Evolutionary conservation across 2,888 invertebrate species (phyloP), one percentile per base, ranked within the genome.

Genomic region (Drosophila leonis): DNA sequence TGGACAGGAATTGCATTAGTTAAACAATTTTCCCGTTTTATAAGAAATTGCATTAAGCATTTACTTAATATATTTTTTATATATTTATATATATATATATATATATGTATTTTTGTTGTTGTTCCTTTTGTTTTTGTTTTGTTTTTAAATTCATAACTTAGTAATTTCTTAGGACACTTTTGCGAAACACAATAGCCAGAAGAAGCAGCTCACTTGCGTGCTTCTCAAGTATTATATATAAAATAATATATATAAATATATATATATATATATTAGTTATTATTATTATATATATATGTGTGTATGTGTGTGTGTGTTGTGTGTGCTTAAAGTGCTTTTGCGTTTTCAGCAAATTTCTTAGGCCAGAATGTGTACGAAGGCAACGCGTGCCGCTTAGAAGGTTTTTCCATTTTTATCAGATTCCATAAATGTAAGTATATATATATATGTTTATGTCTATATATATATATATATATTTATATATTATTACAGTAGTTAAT

Each of bases 91-190:
- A n/a, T n/a, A n/a, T n/a, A n/a, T n/a, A n/a, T n/a, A n/a, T 49
- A 18, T 37, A 15, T 37, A 10, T 37, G 4, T 44, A 20, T 33
- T 5, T 9, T 20, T 24, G 12, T 20, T 33, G 24, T 33, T 20
- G 12, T 44, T 24, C 24, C 44, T 44, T 18, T 44, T 44, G 1
- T 20, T 20, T 12, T 20, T 24, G 0, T 0, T 15, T 33, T 49
- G 24, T 46, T 57, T 59, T 52, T 84, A 68, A 71, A 73, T 73
- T 88, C 56, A 82, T 68, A 81, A 62, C 64, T 69, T 75, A 83
- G 31, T 70, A 68, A 77, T 81, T 81, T 80, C 65, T 60, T 74
- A 72, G 83, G 72, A 83, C 68, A 77, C 82, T 79, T 74, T 64
- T 52, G 70, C 69, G 46, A 63, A 81, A 80, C 65, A 72, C 59